A percentile compares a stretch with the other conserved stretches of the same genome.
Evolutionary conservation across 2,888 invertebrate genomes (phyloP).

Genomic region (Linnaemya vulpina): DNA sequence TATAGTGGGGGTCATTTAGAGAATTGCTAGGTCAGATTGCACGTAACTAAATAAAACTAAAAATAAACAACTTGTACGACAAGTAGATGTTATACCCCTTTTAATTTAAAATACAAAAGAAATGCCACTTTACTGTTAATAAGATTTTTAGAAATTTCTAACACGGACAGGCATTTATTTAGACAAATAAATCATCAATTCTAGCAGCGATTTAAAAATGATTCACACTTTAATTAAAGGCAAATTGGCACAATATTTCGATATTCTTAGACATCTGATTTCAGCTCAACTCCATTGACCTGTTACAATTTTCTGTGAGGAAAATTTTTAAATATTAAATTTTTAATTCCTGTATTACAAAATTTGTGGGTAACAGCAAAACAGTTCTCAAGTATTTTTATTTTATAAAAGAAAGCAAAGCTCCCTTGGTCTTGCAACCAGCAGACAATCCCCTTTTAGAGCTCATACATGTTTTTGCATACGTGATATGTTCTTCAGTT

Average conservation of each 20-base stretch:
- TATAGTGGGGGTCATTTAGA: conserved; percentile 36
- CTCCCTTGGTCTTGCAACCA: not conserved
- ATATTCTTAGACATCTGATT: not conserved
- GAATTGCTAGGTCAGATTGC: conserved; percentile 47
- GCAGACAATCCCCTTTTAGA: conserved; percentile 1
- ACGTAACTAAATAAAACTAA: conserved; percentile 17
- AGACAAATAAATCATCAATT: not conserved
- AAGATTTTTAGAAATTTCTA: not conserved
- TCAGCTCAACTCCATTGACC: not conserved
- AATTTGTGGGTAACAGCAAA: conserved; percentile 35
- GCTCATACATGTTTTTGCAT: conserved; percentile 1
- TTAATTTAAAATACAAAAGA: conserved; percentile 23
- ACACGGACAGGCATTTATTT: not conserved
- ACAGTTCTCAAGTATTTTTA: conserved; percentile 21
- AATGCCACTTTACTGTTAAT: not conserved
- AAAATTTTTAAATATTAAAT: not conserved
- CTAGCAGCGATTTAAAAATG: not conserved
- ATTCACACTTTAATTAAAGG: not conserved
- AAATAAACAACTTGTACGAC: conserved; percentile 9
- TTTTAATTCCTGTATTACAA: not conserved
- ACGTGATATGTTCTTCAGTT: conserved; percentile 38
- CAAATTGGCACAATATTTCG: not conserved
- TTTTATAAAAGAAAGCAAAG: conserved; percentile 38
- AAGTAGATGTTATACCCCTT: conserved; percentile 27
- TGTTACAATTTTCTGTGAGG: not conserved